Conservation (phyloP, 2,113 vertebrate species). For the Ptilonorhynchus violaceus region DNA sequence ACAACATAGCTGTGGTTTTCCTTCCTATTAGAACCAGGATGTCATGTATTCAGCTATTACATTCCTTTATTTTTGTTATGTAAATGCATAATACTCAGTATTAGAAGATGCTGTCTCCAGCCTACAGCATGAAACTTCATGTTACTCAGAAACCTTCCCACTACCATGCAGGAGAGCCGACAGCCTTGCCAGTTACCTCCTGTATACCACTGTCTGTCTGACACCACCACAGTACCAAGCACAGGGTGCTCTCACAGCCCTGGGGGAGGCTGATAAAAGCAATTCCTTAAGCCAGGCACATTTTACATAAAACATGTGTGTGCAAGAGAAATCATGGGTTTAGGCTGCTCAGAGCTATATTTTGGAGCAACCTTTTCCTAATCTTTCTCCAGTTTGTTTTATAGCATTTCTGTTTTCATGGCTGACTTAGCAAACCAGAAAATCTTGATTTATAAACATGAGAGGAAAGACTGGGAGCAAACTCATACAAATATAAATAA, state of each 20-base stretch:
- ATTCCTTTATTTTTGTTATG: slow-evolving; percentile 16
- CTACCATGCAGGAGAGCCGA: not conserved
- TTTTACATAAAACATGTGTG: not conserved
- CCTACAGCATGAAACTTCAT: not conserved
- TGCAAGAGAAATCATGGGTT: not conserved
- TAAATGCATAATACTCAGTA: not conserved
- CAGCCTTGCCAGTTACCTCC: not conserved
- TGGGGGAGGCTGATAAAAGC: not conserved
- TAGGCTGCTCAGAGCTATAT: not conserved
- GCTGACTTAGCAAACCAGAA: not conserved
- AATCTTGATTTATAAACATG: not conserved
- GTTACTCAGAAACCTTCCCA: not conserved
- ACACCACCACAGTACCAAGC: accelerated
- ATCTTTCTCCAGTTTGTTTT: not conserved
- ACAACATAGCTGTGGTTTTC: slow-evolving; percentile 33
- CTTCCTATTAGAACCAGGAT: slow-evolving; percentile 42
- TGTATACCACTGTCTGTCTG: not conserved
- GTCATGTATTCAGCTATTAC: not conserved
- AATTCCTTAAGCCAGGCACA: not conserved
- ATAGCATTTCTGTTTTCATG: not conserved
- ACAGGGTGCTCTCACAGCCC: not conserved
- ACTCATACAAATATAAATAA: not conserved
- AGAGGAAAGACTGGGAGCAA: not conserved
- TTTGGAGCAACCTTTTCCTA: not conserved
- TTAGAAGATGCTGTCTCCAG: not conserved